Evolutionary conservation across 1,140 invertebrate genomes (phyloP), one percentile per base, ranked within the genome.

Genomic region (Meloidogyne exigua): DNA sequence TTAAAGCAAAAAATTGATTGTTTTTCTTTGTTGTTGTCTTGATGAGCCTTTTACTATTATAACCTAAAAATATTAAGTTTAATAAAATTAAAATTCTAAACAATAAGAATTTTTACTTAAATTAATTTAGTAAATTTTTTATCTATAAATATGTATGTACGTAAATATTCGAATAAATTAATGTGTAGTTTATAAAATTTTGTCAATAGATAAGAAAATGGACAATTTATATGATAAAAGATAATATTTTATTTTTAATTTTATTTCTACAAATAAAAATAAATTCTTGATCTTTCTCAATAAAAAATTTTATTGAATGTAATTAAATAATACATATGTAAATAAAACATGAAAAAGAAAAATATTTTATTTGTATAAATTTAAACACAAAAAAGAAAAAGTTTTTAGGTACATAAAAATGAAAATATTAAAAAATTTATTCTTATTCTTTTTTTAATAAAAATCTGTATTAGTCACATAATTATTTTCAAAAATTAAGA

Each of bases 211-310:
- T 57, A 57, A 57, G 49, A 57, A 57, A 57, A 57, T 18, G 15
- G 0, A 15, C 5, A 49, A 49, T 49, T 49, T 49, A 49, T 18
- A 18, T 13, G 15, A 18, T 18, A 15, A 49, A 49, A 15, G 44
- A 49, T 12, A n/a, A 57, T 57, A 9, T 57, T 9, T n/a, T 7
- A n/a, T 57, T n/a, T 57, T 57, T 57, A n/a, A n/a, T 57, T n/a
- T n/a, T 9, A 0, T 57, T 57, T 18, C 5, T 57, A 44, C 15
- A 18, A 15, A 57, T n/a, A n/a, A 57, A 32, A n/a, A 57, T 57
- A 57, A 57, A 57, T n/a, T 57, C n/a, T 57, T 57, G 49, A 57
- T 57, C 49, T n/a, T 57, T 57, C n/a, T n/a, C n/a, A 57, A n/a
- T 7, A n/a, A n/a, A 57, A 18, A 49, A 18, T 49, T 49, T 18